A percentile compares a stretch with the other conserved stretches of the same genome.
These are phyloP conservation scores for Cheilinus undulatus DNA, from an alignment of 2,113 vertebrate species.

Conservation along the genomic window DNA sequence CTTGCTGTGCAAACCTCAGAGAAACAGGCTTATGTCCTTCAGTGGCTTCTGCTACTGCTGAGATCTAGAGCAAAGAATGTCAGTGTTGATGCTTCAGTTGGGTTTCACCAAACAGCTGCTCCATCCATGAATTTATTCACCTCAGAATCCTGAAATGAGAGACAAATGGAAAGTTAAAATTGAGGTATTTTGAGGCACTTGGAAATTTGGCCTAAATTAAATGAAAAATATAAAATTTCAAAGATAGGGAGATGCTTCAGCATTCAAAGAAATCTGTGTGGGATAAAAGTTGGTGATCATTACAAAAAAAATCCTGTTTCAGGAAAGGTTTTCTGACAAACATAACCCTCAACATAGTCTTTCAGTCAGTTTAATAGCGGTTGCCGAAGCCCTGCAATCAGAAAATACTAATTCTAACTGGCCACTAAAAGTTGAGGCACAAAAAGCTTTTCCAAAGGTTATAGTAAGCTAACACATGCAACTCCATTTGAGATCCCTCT, in stretches of 20 bases:
- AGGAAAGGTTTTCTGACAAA: too few relatives aligned
- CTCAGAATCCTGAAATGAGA: constrained; percentile 24
- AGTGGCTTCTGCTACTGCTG: neutral
- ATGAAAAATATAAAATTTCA: too few relatives aligned
- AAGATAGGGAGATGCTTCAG: too few relatives aligned
- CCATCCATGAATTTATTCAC: neutral
- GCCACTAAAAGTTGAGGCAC: neutral
- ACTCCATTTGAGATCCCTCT: neutral
- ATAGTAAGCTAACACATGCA: too few relatives aligned
- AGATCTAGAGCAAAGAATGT: neutral
- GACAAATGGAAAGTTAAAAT: neutral
- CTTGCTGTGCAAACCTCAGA: neutral
- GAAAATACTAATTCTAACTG: too few relatives aligned
- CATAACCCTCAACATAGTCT: too few relatives aligned
- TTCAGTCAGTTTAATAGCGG: too few relatives aligned
- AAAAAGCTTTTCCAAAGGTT: too few relatives aligned
- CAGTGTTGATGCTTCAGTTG: neutral
- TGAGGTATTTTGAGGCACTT: neutral
- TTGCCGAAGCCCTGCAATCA: too few relatives aligned
- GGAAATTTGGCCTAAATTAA: neutral
- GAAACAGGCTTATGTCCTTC: neutral
- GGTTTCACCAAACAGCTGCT: neutral
- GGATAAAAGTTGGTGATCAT: too few relatives aligned
- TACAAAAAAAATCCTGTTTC: too few relatives aligned
- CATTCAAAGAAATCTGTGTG: too few relatives aligned